Base-by-base conservation (phyloP, 2,888 invertebrate species). In the Dermolepida albohirtum region DNA sequence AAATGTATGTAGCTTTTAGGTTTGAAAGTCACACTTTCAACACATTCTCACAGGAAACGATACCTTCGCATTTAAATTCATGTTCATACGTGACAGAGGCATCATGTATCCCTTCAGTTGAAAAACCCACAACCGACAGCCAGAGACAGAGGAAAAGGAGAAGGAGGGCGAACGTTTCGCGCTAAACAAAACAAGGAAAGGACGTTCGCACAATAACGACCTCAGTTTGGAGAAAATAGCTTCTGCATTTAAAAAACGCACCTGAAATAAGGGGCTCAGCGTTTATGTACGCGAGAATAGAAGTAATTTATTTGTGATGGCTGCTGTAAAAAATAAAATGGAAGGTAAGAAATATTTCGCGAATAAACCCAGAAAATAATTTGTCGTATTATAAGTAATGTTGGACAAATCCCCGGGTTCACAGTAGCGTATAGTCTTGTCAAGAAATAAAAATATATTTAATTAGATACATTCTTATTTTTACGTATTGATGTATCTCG, bases 1-100 rank as follows among this genome's bases (percentile, higher is more conserved):
- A 34, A 34, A 34, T 34, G 6, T 34, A 34, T 34, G 10, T 7
- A 34, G 10, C 8, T 34, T 34, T 34, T 34, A 10, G 34, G 59
- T 34, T 27, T 14, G 59, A 44, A 59, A 59, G 34, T 44, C 44
- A 44, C 44, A 43, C 29, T 40, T 40, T 17, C 44, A 55, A 12
- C 54, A 39, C 44, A 59, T 59, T 59, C 41, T 59, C 40, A 10
- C 54, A 54, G n/a, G 40, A 12, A 54, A 40, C 54, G 54, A 29
- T 44, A 59, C 59, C 44, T 59, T 59, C 44, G 44, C 29, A 59
- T 59, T 59, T 44, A 59, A 59, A 59, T 59, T 59, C 44, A 59
- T 44, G 44, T 16, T 43, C 59, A 44, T 59, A 59, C 59, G 59
- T 59, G 59, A 44, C 59, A 27, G 27, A 59, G 43, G 14, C 27